Evolutionary conservation across 2,113 vertebrate genomes (phyloP), one percentile per base, ranked within the genome.

Genomic region (Anser brachyrhynchus): DNA sequence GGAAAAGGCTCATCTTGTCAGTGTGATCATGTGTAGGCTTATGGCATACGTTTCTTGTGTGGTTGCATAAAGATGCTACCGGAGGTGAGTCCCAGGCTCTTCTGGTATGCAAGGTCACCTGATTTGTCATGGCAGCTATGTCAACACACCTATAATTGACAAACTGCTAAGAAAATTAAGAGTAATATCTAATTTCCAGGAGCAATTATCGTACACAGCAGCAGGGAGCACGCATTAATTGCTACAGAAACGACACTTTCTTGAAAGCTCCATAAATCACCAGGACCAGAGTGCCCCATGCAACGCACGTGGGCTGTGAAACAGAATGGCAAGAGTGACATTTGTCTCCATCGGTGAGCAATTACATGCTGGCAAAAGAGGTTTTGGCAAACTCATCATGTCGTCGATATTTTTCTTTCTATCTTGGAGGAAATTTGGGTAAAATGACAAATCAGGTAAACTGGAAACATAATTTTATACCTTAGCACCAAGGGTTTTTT

Each of bases 121-220:
- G 94, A 96, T 97, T 92, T 97, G 87, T 97, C 93, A 94, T 85
- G 90, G 92, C 90, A 92, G 89, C 92, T 96, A 89, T 92, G 96
- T 95, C 96, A 98, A 96, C 94, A 95, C 91, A 95, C 81, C 64
- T 91, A 44, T 69, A 96, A 90, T 46, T 98, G 97, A 98, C 93
- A 97, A 98, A 97, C 94, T 96, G 96, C 80, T 90, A 98, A 96
- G 96, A 97, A 98, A 98, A 98, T 98, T 95, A 97, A 97, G 97
- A 98, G 95, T 97, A 98, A 96, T 98, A 97, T 97, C 97, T 97
- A 96, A 98, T 98, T 97, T 98, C 92, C 87, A 97, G 91, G 86
- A 97, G 93, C 95, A 98, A 98, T 98, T 97, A 97, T 92, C n/a
- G 37, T 89, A 95, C 90, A 96, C 94, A 96, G 92, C 94, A 97